These are phyloP conservation scores for Drosophila tropicalis DNA, from an alignment of 1,140 invertebrate species.

Conservation along the genomic window DNA sequence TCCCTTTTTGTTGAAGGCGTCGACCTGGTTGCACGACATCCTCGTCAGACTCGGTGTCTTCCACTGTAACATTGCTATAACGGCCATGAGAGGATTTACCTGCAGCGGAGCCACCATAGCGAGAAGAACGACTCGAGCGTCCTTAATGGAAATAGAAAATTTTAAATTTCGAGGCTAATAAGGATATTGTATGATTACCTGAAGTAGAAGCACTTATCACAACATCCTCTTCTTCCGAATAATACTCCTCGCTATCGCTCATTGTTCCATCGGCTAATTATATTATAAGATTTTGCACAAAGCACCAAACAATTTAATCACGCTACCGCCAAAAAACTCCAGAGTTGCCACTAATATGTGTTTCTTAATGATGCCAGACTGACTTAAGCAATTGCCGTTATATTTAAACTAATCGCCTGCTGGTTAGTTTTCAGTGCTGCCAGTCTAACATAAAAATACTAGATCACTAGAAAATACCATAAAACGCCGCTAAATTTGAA, in stretches of 20 bases:
- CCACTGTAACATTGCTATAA: conserved; percentile 46
- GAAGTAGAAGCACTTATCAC: conserved; percentile 30
- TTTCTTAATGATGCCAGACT: conserved; percentile 3
- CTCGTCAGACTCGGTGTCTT: conserved; percentile 33
- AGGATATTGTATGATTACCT: conserved; percentile 22
- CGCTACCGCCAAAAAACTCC: not conserved
- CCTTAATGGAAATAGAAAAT: conserved; percentile 21
- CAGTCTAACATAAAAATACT: too few species aligned
- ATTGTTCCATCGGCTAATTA: conserved; percentile 2
- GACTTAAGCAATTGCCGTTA: not conserved
- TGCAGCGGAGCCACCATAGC: not conserved
- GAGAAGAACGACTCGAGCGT: conserved; percentile 36
- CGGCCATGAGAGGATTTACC: not conserved
- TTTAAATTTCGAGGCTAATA: not conserved
- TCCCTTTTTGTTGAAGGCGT: not conserved
- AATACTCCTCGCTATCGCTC: conserved; percentile 55
- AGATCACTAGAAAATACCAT: too few species aligned
- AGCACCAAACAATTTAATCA: conserved; percentile 1
- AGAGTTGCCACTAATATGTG: conserved; percentile 1
- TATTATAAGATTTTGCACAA: not conserved
- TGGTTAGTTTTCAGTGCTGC: too few species aligned
- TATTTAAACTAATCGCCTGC: too few species aligned
- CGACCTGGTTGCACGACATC: conserved; percentile 5
- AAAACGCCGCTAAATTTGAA: too few species aligned
- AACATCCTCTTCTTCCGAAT: conserved; percentile 34